Percentiles rank a stretch among this genome's conserved stretches.
Evolutionary conservation across 2,797 vertebrate genomes (phyloP).

Genomic region (Gymnodraco acuticeps): DNA sequence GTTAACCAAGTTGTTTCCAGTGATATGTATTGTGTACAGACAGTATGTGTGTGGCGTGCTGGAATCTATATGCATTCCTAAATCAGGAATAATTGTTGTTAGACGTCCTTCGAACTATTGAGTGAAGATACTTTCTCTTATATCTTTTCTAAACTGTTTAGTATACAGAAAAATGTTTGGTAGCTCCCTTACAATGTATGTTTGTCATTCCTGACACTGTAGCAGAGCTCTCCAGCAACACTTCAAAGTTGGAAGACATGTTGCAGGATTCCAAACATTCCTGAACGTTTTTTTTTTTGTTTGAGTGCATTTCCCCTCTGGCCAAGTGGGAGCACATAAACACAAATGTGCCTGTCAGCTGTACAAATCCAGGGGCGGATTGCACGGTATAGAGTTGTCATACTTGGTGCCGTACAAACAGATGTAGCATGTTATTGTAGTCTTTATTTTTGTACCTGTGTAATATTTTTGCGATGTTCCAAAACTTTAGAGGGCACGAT

Average conservation of each 20-base stretch:
- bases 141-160: neutral
- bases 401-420: neutral
- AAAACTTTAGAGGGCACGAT: slow-evolving; percentile 5
- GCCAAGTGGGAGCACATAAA: slow-evolving; percentile 53
- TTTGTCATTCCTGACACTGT: slow-evolving; percentile 19
- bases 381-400: neutral
- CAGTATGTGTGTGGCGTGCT: no score
- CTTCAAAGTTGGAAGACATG: slow-evolving; percentile 49
- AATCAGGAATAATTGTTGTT: no score
- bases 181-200: slow-evolving; percentile 9
- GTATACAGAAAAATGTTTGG: neutral
- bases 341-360: slow-evolving; percentile 51
- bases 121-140: neutral
- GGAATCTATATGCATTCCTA: no score
- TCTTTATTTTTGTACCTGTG: slow-evolving; percentile 4
- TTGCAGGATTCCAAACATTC: slow-evolving; percentile 76
- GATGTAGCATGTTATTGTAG: neutral
- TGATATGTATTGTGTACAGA: no score
- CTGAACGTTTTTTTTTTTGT: slow-evolving; percentile 17
- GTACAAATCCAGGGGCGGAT: slow-evolving; percentile 28
- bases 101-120: no score
- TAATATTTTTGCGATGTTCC: neutral
- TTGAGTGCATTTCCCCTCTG: slow-evolving; percentile 30
- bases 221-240: slow-evolving; percentile 29
- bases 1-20: no score